Conservation (phyloP, 2,888 invertebrate species). For the Caenorhabditis sp. region DNA sequence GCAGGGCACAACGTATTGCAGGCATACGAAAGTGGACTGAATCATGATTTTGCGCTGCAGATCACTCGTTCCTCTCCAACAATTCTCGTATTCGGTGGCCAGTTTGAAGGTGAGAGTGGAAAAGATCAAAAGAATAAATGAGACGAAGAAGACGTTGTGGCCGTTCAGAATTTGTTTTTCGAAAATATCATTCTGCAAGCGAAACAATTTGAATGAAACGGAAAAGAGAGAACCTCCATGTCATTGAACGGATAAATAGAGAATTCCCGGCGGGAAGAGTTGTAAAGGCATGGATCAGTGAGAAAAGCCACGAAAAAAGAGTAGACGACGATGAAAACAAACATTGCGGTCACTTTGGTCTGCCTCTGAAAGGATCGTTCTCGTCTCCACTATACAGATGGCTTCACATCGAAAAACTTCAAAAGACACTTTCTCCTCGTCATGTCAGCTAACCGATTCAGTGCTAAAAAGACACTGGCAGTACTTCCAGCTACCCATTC, state of each 20-base stretch:
- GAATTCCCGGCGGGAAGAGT: constrained; percentile 6
- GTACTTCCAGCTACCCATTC: constrained; percentile 20
- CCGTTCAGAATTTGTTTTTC: background rate
- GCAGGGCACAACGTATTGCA: constrained; percentile 21
- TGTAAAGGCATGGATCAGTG: constrained; percentile 29
- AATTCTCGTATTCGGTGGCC: constrained; percentile 15
- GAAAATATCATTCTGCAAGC: constrained; percentile 10
- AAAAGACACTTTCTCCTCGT: constrained; percentile 13
- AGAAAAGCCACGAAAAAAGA: background rate
- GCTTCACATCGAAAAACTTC: constrained; percentile 29
- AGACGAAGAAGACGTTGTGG: constrained; percentile 7
- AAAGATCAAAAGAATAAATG: background rate
- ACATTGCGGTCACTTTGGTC: background rate
- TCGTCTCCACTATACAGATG: background rate
- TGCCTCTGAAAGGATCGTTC: constrained; percentile 12
- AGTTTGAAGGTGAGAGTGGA: constrained; percentile 1
- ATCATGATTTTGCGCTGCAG: constrained; percentile 22
- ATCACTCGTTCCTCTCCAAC: constrained; percentile 19
- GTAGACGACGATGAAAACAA: constrained; percentile 3
- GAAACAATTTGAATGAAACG: background rate
- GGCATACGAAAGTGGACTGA: constrained; percentile 1
- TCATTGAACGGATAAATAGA: constrained; percentile 18
- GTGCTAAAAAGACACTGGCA: background rate
- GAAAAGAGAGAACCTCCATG: background rate
- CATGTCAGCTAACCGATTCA: constrained; percentile 30